A percentile compares a stretch with the other conserved stretches of the same genome.
Conservation (phyloP, 2,113 vertebrate genomes). For the Galbula dea region DNA sequence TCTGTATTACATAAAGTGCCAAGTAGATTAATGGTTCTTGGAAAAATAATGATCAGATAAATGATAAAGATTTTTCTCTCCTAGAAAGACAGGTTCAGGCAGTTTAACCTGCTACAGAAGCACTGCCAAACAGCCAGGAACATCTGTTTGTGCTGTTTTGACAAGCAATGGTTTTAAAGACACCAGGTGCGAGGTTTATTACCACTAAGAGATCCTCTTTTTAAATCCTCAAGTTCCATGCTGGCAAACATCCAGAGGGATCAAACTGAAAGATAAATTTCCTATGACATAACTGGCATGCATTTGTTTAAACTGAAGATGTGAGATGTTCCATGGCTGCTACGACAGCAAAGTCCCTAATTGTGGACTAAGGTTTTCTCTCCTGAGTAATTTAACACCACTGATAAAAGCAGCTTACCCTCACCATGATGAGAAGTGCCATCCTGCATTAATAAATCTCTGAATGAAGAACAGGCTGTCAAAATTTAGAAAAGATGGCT, state of each 20-base stretch:
- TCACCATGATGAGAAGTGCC: not conserved
- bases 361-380: not conserved
- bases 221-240: not conserved
- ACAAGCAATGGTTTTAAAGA: conserved; percentile 19
- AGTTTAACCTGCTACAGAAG: not conserved
- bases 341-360: conserved; percentile 4
- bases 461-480: not conserved
- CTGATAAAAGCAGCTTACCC: not conserved
- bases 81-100: not conserved
- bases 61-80: not conserved
- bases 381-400: not conserved
- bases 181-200: conserved; percentile 2
- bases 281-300: not conserved
- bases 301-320: conserved; percentile 26
- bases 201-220: not conserved
- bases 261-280: conserved; percentile 21
- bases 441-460: not conserved
- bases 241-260: conserved; percentile 28
- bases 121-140: not conserved
- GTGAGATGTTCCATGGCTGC: not conserved
- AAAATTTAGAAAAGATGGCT: not conserved
- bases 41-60: conserved; percentile 27
- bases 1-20: not conserved
- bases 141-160: conserved; percentile 23
- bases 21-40: not conserved